phyloP scores from a whole-genome alignment of 1,140 invertebrate genomes.

The Bactericera cockerelli region DNA sequence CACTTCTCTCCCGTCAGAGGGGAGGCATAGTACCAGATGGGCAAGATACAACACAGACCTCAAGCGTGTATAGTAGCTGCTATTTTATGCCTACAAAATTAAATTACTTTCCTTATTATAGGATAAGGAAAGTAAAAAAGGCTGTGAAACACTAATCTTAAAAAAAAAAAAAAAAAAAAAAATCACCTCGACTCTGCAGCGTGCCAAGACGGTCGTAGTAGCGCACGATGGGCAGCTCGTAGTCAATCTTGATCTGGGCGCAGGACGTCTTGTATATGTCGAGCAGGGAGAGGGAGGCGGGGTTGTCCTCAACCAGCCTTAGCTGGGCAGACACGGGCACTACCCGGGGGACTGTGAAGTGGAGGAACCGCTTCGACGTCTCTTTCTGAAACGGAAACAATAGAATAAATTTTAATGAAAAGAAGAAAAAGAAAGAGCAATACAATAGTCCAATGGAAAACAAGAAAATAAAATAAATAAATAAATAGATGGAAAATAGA shows the following conservation, averaged over 20 bases:
- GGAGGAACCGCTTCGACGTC: constrained; percentile 73
- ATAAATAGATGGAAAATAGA: too few relatives aligned
- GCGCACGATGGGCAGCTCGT: constrained; percentile 69
- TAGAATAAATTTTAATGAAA: constrained; percentile 6
- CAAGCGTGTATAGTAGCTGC: too few relatives aligned
- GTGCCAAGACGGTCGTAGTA: constrained; percentile 86
- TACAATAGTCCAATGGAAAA: too few relatives aligned
- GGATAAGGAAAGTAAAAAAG: too few relatives aligned
- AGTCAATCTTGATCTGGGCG: constrained; percentile 58
- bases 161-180: too few relatives aligned
- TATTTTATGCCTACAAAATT: too few relatives aligned
- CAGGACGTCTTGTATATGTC: constrained; percentile 89
- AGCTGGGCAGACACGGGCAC: constrained; percentile 91
- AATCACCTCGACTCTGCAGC: constrained; percentile 45
- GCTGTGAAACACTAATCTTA: too few relatives aligned
- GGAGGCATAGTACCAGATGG: too few relatives aligned
- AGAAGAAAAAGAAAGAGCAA: neutral
- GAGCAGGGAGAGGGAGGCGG: constrained; percentile 72
- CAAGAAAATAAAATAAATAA: too few relatives aligned
- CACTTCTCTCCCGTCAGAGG: too few relatives aligned
- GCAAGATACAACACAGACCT: too few relatives aligned
- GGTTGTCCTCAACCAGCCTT: constrained; percentile 90
- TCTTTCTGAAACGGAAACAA: constrained; percentile 35
- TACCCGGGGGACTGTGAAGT: constrained; percentile 86
- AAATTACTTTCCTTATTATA: too few relatives aligned